Percentiles rank a stretch among this genome's conserved stretches.
These are phyloP conservation scores for Thunnus thynnus DNA, from an alignment of 2,113 vertebrate species.

Conservation along the genomic window DNA sequence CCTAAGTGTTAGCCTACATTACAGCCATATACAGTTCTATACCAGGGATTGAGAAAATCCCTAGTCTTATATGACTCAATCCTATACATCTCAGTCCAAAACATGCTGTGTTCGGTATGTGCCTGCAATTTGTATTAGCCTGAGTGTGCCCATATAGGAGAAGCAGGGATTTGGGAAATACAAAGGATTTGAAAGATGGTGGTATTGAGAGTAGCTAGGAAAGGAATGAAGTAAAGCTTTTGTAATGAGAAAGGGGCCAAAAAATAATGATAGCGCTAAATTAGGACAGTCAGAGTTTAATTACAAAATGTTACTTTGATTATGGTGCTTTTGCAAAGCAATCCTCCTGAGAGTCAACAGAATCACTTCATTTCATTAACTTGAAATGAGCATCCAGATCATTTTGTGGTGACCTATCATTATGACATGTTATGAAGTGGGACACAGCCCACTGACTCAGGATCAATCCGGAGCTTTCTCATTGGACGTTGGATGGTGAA, in stretches of 20 bases:
- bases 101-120: slow-evolving; percentile 32
- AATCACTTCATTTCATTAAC: slow-evolving; percentile 50
- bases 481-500: slow-evolving; percentile 62
- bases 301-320: slow-evolving; percentile 35
- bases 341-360: slow-evolving; percentile 40
- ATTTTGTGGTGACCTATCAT: slow-evolving; percentile 62
- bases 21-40: neutral
- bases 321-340: slow-evolving; percentile 11
- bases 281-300: slow-evolving; percentile 41
- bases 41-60: slow-evolving; percentile 61
- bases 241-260: neutral
- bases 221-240: slow-evolving; percentile 41
- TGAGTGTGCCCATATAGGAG: slow-evolving; percentile 26
- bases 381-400: slow-evolving; percentile 65
- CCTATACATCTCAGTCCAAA: slow-evolving; percentile 44
- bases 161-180: slow-evolving; percentile 45
- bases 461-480: slow-evolving; percentile 37
- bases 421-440: slow-evolving; percentile 64
- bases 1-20: slow-evolving; percentile 60
- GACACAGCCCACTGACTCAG: slow-evolving; percentile 63
- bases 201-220: slow-evolving; percentile 14
- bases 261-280: slow-evolving; percentile 28
- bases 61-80: slow-evolving; percentile 37
- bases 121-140: slow-evolving; percentile 42
- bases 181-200: slow-evolving; percentile 38